phyloP scores from a whole-genome alignment of 1,140 invertebrate genomes.

The Saccostrea glomerata region DNA sequence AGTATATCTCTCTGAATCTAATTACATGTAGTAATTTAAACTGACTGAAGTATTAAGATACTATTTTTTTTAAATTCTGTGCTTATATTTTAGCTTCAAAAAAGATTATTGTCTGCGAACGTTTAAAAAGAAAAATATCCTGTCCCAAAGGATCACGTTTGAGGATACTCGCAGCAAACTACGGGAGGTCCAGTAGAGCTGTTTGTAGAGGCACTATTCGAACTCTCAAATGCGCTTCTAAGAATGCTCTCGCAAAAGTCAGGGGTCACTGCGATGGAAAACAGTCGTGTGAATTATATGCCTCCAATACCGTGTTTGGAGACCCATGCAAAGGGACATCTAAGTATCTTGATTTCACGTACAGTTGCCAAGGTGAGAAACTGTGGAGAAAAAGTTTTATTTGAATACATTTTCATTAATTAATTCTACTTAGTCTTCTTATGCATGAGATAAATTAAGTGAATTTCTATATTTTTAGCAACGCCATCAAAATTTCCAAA shows the following conservation, averaged over 20 bases:
- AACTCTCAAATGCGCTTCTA: background rate
- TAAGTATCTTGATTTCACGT: conserved; percentile 46
- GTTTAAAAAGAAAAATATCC: background rate
- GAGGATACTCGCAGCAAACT: background rate
- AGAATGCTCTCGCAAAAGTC: conserved; percentile 5
- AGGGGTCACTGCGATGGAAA: conserved; percentile 38
- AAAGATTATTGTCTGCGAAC: conserved; percentile 1
- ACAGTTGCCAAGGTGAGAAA: conserved; percentile 20
- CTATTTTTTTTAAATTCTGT: too few species aligned
- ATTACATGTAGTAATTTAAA: too few species aligned
- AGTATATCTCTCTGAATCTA: too few species aligned
- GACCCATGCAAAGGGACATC: conserved; percentile 41
- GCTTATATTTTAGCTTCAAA: background rate
- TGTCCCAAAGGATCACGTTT: conserved; percentile 9
- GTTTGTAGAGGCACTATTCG: background rate
- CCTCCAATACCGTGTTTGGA: conserved; percentile 46
- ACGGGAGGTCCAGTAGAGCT: background rate
- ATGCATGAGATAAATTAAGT: background rate
- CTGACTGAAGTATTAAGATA: too few species aligned
- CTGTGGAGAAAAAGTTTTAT: background rate
- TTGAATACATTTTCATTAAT: too few species aligned
- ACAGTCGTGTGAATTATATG: conserved; percentile 6
- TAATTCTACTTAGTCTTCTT: too few species aligned
- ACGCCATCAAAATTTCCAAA: background rate
- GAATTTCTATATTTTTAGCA: background rate